Base-by-base conservation (phyloP, 2,888 invertebrate genomes). In the Limnephilus lunatus region DNA sequence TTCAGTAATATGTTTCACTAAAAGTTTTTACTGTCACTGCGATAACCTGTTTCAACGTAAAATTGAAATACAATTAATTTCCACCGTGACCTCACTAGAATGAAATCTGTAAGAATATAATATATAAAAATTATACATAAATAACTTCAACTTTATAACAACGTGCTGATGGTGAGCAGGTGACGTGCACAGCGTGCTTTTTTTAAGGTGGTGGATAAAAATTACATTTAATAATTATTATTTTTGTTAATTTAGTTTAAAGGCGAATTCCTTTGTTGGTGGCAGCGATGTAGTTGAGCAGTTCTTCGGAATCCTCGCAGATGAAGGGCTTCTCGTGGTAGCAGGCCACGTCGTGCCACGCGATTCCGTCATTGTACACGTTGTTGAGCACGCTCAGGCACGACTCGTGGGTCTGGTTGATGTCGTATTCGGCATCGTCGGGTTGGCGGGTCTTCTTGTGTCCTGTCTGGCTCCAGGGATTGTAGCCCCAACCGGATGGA, bases 291-390 rank as follows among this genome's bases (percentile, higher is more conserved):
- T 98, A 98, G 95, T 97, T 98, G 94, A 98, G 96, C 93, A 99
- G 97, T 95, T 98, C 98, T 90, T 98, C 98, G 93, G 98, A 98
- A 95, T 99, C 98, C 95, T 98, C 99, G 95, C 98, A 99, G 94
- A 99, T 97, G 95, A 98, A 97, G 2, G 98, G 98, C 95, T 99
- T 99, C 95, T 98, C 98, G 95, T 98, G 98, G 95, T 98, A 98
- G 95, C 98, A 98, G 94, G 98, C 98, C 91, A 98, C 98, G 95
- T 98, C 98, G 95, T 98, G 98, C 98, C 98, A 99, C 94, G 98
- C 98, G 95, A 99, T 98, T 94, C 98, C 98, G 95, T 99, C 99
- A 94, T 98, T 98, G 97, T 99, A 99, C 12, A 99, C 98, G 95
- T 99, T 99, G 96, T 99, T 98, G 94, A 99, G 96, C 93, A 98